phyloP scores from a whole-genome alignment of 2,888 invertebrate species.

The Ennomos fuscantarius region DNA sequence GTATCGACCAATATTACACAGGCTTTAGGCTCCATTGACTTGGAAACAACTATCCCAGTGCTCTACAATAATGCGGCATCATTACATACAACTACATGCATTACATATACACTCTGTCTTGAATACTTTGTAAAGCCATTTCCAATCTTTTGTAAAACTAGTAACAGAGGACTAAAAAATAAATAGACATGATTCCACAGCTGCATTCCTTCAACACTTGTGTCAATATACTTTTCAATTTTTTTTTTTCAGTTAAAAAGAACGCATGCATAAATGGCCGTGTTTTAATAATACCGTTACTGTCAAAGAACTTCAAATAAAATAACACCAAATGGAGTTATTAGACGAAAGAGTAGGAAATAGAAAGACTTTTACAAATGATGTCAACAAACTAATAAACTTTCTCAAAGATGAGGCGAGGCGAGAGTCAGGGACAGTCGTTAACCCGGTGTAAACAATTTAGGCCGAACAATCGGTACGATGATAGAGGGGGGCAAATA shows the following conservation, averaged over 20 bases:
- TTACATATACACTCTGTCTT: conserved; percentile 10
- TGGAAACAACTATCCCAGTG: conserved; percentile 41
- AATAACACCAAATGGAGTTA: conserved; percentile 19
- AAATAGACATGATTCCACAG: conserved; percentile 28
- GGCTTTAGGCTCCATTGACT: conserved; percentile 60
- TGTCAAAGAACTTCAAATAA: conserved; percentile 28
- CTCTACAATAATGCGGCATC: conserved; percentile 10
- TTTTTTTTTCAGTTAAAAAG: conserved; percentile 15
- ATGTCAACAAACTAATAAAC: conserved; percentile 66
- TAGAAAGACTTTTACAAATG: conserved; percentile 48
- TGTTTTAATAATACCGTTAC: conserved; percentile 26
- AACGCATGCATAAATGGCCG: conserved; percentile 12
- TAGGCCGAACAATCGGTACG: conserved; percentile 67
- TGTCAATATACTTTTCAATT: conserved; percentile 22
- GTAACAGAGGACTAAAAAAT: conserved; percentile 23
- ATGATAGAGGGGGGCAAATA: conserved; percentile 58
- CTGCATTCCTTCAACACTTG: conserved; percentile 37
- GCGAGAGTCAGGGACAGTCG: conserved; percentile 73
- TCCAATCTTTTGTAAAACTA: conserved; percentile 4
- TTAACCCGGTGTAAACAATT: conserved; percentile 74
- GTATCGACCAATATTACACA: conserved; percentile 44
- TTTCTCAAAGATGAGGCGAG: conserved; percentile 55
- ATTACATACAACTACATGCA: conserved; percentile 1
- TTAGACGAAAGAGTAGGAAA: conserved; percentile 40
- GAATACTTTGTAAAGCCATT: conserved; percentile 19